Base-by-base conservation (phyloP, 2,888 invertebrate genomes). In the Drosophila anceps region DNA sequence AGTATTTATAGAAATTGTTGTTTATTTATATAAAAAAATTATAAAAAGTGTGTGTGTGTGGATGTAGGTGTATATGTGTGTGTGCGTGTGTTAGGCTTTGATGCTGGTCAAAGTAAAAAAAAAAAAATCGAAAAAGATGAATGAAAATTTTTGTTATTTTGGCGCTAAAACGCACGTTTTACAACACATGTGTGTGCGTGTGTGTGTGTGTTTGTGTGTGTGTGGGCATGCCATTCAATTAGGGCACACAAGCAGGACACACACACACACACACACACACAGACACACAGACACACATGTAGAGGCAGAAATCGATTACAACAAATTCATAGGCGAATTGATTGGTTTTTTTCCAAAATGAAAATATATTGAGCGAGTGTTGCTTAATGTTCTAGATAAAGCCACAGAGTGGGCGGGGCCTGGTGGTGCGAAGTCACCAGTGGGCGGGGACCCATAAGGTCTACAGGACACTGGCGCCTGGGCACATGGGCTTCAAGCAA, bases 141-240 rank as follows among this genome's bases (percentile, higher is more conserved):
- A 90, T 84, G 82, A 87, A 86, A 46, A 18, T 58, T 18, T 60
- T 54, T 79, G 27, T 59, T 59, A 48, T 59, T 76, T 70, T 80
- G 83, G 55, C 62, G 70, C 74, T 73, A 82, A 87, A 82, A 74
- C 74, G 73, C 81, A 88, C 77, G 76, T 87, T 85, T 77, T 77
- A 68, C 48, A 70, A 68, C 67, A 71, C 50, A 55, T 50, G 62
- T 27, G 54, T 44, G 50, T 54, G 27, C 24, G 43, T 41, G 51
- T 37, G 46, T 18, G 37, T 62, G 55, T 59, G 57, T 54, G 27
- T 74, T 51, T 65, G 67, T 51, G 41, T 72, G 66, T 54, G 51
- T 57, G 59, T 43, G 57, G 13, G 50, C n/a, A 44, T 60, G 59
- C 63, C 63, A 75, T 88, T 78, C 74, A 83, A 83, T 88, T 82